Conservation (phyloP, 2,888 invertebrate species). For the Drosophila meridionalis region DNA sequence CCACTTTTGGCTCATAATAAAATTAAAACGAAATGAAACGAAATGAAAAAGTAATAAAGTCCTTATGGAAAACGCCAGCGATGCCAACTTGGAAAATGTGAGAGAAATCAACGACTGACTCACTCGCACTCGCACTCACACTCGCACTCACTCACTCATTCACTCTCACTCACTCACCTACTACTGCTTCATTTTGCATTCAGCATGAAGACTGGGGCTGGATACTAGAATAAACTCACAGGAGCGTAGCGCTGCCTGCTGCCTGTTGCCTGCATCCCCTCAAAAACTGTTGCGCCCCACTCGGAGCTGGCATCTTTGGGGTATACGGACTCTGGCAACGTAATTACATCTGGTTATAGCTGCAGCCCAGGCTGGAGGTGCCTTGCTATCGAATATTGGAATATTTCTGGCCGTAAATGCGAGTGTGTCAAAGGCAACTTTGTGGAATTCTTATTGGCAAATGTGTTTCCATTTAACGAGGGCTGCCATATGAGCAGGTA, state of each 20-base stretch:
- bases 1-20: constrained; percentile 75
- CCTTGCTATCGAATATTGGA: constrained; percentile 1
- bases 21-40: constrained; percentile 82
- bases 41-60: constrained; percentile 82
- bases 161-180: not conserved
- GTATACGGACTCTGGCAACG: constrained; percentile 1
- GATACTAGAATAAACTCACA: not conserved
- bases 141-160: not conserved
- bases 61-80: constrained; percentile 75
- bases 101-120: constrained; percentile 26
- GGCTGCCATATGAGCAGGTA: not conserved
- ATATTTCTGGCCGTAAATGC: not conserved
- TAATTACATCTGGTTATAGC: constrained; percentile 3
- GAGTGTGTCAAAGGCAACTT: constrained; percentile 3
- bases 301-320: constrained; percentile 27
- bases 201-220: constrained; percentile 31
- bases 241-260: not conserved
- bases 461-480: constrained; percentile 5
- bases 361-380: not conserved
- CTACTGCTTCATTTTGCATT: constrained; percentile 49
- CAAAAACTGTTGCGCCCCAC: constrained; percentile 29
- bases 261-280: constrained; percentile 46
- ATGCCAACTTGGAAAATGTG: constrained; percentile 21
- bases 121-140: not conserved
- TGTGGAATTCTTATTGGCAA: constrained; percentile 5